Conservation (phyloP, 2,113 vertebrate genomes). For the Bubo bubo region DNA sequence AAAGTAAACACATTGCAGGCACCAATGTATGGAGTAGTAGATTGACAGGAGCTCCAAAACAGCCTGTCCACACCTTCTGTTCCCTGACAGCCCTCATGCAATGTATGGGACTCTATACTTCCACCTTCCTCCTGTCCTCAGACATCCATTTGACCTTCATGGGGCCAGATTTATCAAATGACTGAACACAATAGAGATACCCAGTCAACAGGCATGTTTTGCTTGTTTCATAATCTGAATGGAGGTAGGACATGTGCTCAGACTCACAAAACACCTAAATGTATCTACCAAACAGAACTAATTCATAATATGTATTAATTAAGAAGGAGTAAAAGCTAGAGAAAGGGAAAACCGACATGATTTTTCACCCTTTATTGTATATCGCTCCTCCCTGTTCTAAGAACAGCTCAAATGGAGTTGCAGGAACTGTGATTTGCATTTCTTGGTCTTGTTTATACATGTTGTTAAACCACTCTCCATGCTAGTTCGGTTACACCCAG, state of each 20-base stretch:
- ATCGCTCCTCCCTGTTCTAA: background rate
- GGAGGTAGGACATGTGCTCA: background rate
- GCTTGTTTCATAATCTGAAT: background rate
- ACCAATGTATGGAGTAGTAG: background rate
- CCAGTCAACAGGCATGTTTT: background rate
- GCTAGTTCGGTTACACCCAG: conserved; percentile 40
- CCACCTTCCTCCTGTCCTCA: background rate
- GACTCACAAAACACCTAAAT: background rate
- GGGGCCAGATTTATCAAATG: background rate
- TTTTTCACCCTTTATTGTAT: background rate
- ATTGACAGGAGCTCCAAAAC: background rate
- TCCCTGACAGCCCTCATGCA: background rate
- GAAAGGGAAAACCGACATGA: background rate
- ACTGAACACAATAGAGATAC: background rate
- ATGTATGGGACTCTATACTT: background rate
- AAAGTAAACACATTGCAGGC: background rate
- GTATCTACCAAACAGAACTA: conserved; percentile 12
- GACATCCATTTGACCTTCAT: background rate
- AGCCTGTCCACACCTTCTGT: background rate
- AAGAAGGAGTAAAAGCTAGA: background rate
- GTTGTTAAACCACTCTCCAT: conserved; percentile 10
- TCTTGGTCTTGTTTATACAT: conserved; percentile 27
- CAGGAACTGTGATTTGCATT: conserved; percentile 44
- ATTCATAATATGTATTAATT: conserved; percentile 13
- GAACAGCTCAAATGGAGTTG: background rate